Percentiles rank a stretch among this genome's conserved stretches.
phyloP scores from a whole-genome alignment of 1,140 invertebrate genomes.

The Cyphomyrmex costatus region DNA sequence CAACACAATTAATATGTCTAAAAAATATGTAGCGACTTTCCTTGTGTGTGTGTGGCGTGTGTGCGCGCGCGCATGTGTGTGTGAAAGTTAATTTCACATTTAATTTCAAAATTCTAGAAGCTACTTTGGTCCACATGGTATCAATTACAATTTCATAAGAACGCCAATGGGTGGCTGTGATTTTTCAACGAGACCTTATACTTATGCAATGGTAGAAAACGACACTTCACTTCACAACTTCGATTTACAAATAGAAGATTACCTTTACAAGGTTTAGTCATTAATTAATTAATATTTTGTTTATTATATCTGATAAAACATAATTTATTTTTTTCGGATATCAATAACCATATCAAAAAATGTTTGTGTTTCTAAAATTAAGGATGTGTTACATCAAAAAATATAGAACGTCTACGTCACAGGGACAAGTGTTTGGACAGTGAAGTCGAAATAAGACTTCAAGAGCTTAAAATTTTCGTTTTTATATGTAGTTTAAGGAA shows the following conservation, averaged over 20 bases:
- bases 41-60: too few relatives aligned
- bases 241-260: conserved; percentile 83
- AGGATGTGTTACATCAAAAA: too few relatives aligned
- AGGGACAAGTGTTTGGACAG: too few relatives aligned
- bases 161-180: conserved; percentile 91
- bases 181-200: conserved; percentile 90
- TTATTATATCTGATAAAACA: background rate
- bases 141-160: conserved; percentile 89
- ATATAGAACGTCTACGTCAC: too few relatives aligned
- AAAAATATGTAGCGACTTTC: background rate
- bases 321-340: background rate
- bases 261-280: conserved; percentile 78
- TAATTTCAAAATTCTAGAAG: conserved; percentile 74
- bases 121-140: conserved; percentile 86
- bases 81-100: conserved; percentile 10
- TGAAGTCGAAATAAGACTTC: too few relatives aligned
- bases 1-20: background rate
- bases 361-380: background rate
- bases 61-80: too few relatives aligned
- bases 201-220: conserved; percentile 88
- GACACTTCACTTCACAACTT: conserved; percentile 82
- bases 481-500: too few relatives aligned
- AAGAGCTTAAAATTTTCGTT: too few relatives aligned
- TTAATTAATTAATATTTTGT: background rate
- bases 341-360: background rate